phyloP scores from a whole-genome alignment of 2,888 invertebrate species.

The Anodontia alba region DNA sequence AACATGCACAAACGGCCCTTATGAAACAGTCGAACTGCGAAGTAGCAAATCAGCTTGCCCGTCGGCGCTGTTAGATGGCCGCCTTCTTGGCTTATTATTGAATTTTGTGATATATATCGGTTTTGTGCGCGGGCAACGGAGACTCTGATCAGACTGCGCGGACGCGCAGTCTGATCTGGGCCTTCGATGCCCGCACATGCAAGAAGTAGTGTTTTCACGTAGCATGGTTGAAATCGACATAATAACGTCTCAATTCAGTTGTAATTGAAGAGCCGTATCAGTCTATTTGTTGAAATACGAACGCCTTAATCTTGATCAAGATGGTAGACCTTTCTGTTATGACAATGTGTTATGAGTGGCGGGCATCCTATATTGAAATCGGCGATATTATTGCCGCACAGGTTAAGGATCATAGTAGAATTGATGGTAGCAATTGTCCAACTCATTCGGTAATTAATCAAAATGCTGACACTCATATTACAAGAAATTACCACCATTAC shows the following conservation, averaged over 20 bases:
- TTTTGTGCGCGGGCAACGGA: no score
- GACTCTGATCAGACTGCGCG: no score
- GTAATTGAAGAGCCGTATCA: constrained; percentile 21
- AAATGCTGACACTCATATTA: constrained; percentile 62
- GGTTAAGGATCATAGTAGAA: constrained; percentile 60
- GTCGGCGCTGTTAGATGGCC: no score
- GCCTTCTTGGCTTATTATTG: no score
- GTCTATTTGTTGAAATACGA: constrained; percentile 24
- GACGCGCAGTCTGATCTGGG: no score
- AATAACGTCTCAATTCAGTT: constrained; percentile 22
- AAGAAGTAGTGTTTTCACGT: no score
- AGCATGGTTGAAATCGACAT: constrained; percentile 24
- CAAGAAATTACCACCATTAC: constrained; percentile 51
- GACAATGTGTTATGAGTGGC: constrained; percentile 23
- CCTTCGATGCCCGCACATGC: no score
- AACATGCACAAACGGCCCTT: no score
- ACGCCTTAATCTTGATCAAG: constrained; percentile 23
- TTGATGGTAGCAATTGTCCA: constrained; percentile 67
- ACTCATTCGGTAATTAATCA: constrained; percentile 65
- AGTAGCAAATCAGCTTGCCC: no score
- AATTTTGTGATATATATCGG: no score
- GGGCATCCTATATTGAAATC: constrained; percentile 49
- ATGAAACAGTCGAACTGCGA: no score
- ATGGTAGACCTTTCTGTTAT: constrained; percentile 15
- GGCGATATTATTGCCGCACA: constrained; percentile 52